phyloP scores from a whole-genome alignment of 2,888 invertebrate species.

The Willowsia nigromaculata region DNA sequence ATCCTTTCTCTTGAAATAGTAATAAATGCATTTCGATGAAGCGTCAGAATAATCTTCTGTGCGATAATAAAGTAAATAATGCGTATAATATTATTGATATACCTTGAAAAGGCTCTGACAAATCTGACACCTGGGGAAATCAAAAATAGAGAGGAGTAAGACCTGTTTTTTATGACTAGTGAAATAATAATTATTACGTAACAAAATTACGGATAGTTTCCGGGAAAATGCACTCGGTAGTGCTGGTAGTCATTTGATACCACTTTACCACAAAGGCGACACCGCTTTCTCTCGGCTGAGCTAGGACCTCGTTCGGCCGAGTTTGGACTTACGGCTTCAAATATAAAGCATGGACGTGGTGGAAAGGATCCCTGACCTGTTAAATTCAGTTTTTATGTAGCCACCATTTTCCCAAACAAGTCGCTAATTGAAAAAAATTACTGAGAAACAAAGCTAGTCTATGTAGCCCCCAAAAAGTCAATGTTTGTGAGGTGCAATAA shows the following conservation, averaged over 20 bases:
- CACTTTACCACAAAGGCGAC: slow-evolving; percentile 80
- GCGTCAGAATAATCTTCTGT: background rate
- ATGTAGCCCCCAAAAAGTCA: slow-evolving; percentile 67
- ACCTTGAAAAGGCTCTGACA: slow-evolving; percentile 74
- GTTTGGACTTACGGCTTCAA: slow-evolving; percentile 75
- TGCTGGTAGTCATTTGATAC: slow-evolving; percentile 80
- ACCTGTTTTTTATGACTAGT: no score
- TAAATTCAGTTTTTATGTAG: slow-evolving; percentile 66
- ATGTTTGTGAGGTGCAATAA: slow-evolving; percentile 56
- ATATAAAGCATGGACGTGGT: slow-evolving; percentile 77
- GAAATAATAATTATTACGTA: background rate
- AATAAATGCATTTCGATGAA: slow-evolving; percentile 18
- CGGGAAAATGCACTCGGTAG: slow-evolving; percentile 75
- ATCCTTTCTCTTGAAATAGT: slow-evolving; percentile 89
- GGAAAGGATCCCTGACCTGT: slow-evolving; percentile 76
- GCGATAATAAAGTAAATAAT: background rate
- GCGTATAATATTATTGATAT: background rate
- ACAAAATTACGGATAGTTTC: background rate
- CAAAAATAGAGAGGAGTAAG: no score
- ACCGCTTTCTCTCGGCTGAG: slow-evolving; percentile 78
- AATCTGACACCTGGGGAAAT: slow-evolving; percentile 63
- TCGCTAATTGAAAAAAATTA: slow-evolving; percentile 48
- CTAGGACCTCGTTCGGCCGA: slow-evolving; percentile 68
- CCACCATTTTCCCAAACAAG: slow-evolving; percentile 60
- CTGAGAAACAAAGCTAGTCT: slow-evolving; percentile 50